Evolutionary conservation across 1,140 invertebrate genomes (phyloP), one percentile per base, ranked within the genome.

Genomic region (Scaptomyza hsui): DNA sequence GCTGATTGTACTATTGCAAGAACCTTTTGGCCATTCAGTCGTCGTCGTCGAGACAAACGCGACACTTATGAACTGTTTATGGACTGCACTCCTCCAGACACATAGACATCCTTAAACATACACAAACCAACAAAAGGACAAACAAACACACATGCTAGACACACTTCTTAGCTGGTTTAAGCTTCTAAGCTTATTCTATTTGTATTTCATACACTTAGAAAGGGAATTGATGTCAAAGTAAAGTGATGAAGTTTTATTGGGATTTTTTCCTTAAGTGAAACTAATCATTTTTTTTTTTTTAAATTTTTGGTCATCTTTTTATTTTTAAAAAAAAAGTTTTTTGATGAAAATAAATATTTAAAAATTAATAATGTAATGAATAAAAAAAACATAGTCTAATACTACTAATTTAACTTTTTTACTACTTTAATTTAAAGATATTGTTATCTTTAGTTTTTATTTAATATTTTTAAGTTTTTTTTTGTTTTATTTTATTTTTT

Each of bases 51-150:
- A 60, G 64, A 78, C 75, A 75, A 78, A 67, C 60, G 74, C 65
- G 59, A 82, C 79, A 82, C 79, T 82, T 83, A 78, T 83, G 79
- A 61, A 55, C 72, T 69, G 57, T 72, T 75, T 75, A 72, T 78
- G 37, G 59, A 78, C 41, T 73, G 63, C 63, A 74, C 73, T 81
- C 39, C 16, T 72, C 70, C 37, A 55, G 49, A 48, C 37, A 51
- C 15, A 55, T 18, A 7, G 13, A 39, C 6, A 29, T 29, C 6
- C 26, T 29, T 29, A 35, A 37, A 15, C 6, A 47, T 16, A 37
- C 42, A 60, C 29, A 13, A 51, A 44, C 41, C 41, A 35, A 45
- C 16, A 49, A 48, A 79, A 4, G 2, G 4, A 21, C 41, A 57
- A 24, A 39, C 24, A 44, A 16, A 47, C 39, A 47, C 13, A 35